A percentile compares a stretch with the other conserved stretches of the same genome.
These are phyloP conservation scores for Gracilinanus agilis DNA, from an alignment of 2,113 vertebrate species.

Conservation along the genomic window DNA sequence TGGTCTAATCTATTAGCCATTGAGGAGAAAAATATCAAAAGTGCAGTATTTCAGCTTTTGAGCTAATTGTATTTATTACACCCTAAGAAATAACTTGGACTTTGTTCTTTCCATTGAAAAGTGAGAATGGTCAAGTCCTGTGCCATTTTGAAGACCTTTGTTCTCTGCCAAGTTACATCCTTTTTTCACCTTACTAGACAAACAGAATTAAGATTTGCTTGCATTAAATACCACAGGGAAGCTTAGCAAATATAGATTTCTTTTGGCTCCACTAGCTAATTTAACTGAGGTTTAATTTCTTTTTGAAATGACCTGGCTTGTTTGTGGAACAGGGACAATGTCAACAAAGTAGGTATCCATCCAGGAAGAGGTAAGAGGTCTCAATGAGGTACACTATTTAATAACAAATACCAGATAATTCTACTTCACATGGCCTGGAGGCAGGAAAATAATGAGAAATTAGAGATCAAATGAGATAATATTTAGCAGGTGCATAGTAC, in stretches of 20 bases:
- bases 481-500: not conserved
- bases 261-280: constrained; percentile 45
- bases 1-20: not conserved
- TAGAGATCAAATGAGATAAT: not conserved
- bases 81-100: not conserved
- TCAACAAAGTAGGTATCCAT: not conserved
- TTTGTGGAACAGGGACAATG: not conserved
- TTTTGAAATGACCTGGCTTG: constrained; percentile 27
- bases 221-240: not conserved
- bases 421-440: not conserved
- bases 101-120: not conserved
- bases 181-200: not conserved
- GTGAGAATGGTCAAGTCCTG: not conserved
- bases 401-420: not conserved
- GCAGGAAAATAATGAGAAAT: not conserved
- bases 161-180: not conserved
- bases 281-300: constrained; percentile 41
- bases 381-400: not conserved
- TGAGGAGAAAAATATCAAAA: not conserved
- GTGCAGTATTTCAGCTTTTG: not conserved
- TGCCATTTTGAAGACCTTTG: not conserved
- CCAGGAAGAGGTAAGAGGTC: not conserved
- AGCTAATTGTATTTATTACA: not conserved
- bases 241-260: not conserved
- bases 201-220: constrained; percentile 3